Base-by-base conservation (phyloP, 1,140 invertebrate species). In the Chironomus tepperi region DNA sequence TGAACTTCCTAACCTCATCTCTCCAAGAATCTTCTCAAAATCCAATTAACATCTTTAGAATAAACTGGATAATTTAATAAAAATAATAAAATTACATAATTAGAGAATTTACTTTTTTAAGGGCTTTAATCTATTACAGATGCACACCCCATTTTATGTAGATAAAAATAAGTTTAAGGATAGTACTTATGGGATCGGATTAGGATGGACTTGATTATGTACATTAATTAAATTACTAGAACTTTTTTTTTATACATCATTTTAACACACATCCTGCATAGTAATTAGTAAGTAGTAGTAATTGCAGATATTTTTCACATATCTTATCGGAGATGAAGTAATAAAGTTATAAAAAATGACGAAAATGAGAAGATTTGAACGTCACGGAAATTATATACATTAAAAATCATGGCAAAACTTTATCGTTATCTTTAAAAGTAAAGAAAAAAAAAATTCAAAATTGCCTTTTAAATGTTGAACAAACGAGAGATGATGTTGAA, bases 401-500 rank as follows among this genome's bases (percentile, higher is more conserved):
- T 70, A 70, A 70, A 70, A 70, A 70, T 70, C 65, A 70, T 70
- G 65, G 65, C 1, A 70, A 70, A 70, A 70, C 16, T 70, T 70
- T 70, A 57, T 57, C 47, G 47, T 57, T 57, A 57, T 57, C 47
- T 57, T n/a, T 12, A 12, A 57, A 57, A 15, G 47, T 5, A 47
- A 10, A 47, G 43, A 1, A 47, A 47, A 47, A 47, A 34, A 57
- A 57, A 57, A 57, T 12, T 57, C 12, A 57, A 57, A 57, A 57
- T 57, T 57, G 47, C 47, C 47, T 57, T 57, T 57, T 57, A 57
- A 57, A 57, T 57, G 47, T 15, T 57, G 12, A 57, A 57, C 47
- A 57, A 57, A 57, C 47, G 47, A 57, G 47, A 57, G 47, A 57
- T 57, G 47, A 57, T n/a, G 43, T 7, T 47, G 43, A 34, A 34